These are phyloP conservation scores for Babylonia areolata DNA, from an alignment of 1,140 invertebrate species.

Conservation along the genomic window DNA sequence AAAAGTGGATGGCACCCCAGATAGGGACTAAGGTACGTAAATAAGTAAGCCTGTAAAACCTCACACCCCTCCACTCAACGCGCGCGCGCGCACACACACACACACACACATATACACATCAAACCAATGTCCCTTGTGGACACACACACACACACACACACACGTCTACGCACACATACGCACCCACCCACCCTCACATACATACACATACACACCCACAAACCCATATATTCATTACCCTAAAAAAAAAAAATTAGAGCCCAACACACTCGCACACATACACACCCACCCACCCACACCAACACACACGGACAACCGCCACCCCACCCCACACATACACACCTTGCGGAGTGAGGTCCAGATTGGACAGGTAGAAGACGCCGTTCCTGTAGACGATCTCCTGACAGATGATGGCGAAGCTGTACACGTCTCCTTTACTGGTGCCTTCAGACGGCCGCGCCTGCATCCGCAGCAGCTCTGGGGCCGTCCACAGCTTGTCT, in stretches of 20 bases:
- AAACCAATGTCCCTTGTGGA: background rate
- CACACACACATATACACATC: background rate
- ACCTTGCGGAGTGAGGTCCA: conserved; percentile 75
- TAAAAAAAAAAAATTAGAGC: background rate
- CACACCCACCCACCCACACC: too few relatives aligned
- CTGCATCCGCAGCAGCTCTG: conserved; percentile 75
- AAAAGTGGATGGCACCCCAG: too few relatives aligned
- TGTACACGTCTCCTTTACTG: conserved; percentile 94
- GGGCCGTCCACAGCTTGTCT: conserved; percentile 79
- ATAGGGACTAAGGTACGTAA: too few relatives aligned
- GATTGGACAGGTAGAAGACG: conserved; percentile 89
- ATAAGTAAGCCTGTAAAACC: too few relatives aligned
- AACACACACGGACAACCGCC: too few relatives aligned
- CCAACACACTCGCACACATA: too few relatives aligned
- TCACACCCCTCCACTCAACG: too few relatives aligned
- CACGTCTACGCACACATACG: background rate
- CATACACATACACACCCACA: background rate
- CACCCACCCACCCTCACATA: background rate
- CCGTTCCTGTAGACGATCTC: conserved; percentile 86
- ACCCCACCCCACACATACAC: too few relatives aligned
- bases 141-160: conserved; percentile 14
- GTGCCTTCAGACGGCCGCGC: conserved; percentile 79
- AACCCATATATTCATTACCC: background rate
- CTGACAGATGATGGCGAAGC: conserved; percentile 95
- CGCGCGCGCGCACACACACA: background rate